These are phyloP conservation scores for Prunella himalayana DNA, from an alignment of 2,113 vertebrate species.

Conservation along the genomic window DNA sequence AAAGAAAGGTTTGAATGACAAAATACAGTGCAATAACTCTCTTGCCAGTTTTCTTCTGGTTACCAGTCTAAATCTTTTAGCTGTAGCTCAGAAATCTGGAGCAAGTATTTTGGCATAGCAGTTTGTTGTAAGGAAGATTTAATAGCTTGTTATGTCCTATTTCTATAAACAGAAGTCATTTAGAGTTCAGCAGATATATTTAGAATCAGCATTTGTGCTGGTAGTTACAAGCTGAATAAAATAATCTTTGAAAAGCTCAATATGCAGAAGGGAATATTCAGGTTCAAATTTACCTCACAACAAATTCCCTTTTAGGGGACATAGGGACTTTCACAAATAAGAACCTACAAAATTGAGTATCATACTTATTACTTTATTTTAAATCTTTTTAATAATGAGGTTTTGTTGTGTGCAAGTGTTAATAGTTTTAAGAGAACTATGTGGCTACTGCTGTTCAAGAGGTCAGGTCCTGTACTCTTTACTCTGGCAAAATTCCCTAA, in stretches of 20 bases:
- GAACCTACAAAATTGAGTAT: not conserved
- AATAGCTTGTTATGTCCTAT: conserved; percentile 76
- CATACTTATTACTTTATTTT: not conserved
- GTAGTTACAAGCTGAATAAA: conserved; percentile 70
- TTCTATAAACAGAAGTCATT: conserved; percentile 77
- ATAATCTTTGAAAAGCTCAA: conserved; percentile 68
- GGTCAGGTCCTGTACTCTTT: not conserved
- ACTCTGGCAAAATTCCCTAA: not conserved
- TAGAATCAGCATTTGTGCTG: conserved; percentile 72
- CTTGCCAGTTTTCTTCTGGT: conserved; percentile 1
- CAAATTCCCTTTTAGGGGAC: not conserved
- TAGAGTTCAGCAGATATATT: conserved; percentile 78
- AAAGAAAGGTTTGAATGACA: not conserved
- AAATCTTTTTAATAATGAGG: not conserved
- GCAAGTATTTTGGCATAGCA: conserved; percentile 65
- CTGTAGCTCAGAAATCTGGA: conserved; percentile 46
- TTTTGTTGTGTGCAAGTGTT: not conserved
- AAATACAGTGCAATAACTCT: not conserved
- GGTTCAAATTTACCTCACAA: not conserved
- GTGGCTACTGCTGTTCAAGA: not conserved
- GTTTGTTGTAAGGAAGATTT: conserved; percentile 75
- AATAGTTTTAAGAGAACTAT: not conserved
- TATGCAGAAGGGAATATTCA: conserved; percentile 22
- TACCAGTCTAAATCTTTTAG: not conserved
- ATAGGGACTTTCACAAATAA: not conserved